Evolutionary conservation across 1,140 invertebrate species (phyloP), one percentile per base, ranked within the genome.

Genomic region (Dreissena polymorpha): DNA sequence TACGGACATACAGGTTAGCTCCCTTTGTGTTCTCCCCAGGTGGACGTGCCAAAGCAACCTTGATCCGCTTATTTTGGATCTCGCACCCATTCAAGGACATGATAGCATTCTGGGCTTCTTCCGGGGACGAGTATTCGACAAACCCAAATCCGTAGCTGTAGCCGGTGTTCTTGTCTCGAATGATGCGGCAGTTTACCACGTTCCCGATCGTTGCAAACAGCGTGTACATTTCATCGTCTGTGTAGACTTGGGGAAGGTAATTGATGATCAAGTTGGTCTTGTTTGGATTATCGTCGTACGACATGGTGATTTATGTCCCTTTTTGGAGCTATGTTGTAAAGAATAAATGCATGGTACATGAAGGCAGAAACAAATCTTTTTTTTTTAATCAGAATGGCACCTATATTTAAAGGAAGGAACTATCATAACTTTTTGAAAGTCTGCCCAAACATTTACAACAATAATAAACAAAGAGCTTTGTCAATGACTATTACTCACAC

Each of bases 111-210:
- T 95, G 93, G 25, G 97, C 97, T 94, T 98, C 97, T 91, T 97
- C 96, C 83, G 96, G 95, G 85, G 95, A 95, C 49, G 95, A 94
- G 92, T 97, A 99, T 92, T 98, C 98, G 21, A 99, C 97, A 94
- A 99, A 99, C 23, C 97, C 98, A 93, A 98, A 99, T 18, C 98
- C 98, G 93, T 97, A 99, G 92, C 97, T 98, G 92, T 99, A 99
- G 27, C 97, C 97, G 93, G 97, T 98, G 94, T 84, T 65, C 50
- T 89, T 90, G 78, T 93, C 92, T 91, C 97, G 96, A 95, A 99
- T 97, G 87, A 99, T 97, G 87, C 97, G 95, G 90, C 97, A 97
- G 80, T 96, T 97, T 90, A 98, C 97, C 63, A 99, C 81, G 18
- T 88, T 90, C 0, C 92, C 92, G 77, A 97, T 96, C 25, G 96